Percentiles rank a stretch among this genome's conserved stretches.
phyloP scores from a whole-genome alignment of 1,140 invertebrate genomes.

The Penaeus chinensis region DNA sequence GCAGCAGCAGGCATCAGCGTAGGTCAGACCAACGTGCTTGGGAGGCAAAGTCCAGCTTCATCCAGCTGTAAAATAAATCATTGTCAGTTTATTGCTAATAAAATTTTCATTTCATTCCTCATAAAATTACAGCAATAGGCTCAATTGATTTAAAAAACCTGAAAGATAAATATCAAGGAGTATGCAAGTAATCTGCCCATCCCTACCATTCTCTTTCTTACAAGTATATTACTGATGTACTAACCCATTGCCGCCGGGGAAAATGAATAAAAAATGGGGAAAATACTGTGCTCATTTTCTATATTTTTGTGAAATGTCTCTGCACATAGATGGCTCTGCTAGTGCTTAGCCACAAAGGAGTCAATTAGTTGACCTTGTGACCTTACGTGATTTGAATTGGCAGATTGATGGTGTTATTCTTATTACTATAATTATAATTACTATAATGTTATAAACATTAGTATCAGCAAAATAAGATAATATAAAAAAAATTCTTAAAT shows the following conservation, averaged over 20 bases:
- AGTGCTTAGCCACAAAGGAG: too few species aligned
- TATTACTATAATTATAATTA: background rate
- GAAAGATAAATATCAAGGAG: too few species aligned
- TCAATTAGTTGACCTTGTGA: background rate
- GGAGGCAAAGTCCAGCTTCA: background rate
- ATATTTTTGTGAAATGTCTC: too few species aligned
- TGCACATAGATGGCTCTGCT: too few species aligned
- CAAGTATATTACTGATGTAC: too few species aligned
- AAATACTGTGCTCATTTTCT: background rate
- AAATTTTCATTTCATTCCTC: background rate
- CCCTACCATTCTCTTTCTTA: too few species aligned
- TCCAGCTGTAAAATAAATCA: slow-evolving; percentile 3
- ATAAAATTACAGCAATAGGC: background rate
- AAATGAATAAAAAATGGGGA: background rate
- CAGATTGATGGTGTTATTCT: background rate
- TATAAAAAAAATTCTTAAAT: too few species aligned
- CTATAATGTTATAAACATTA: too few species aligned
- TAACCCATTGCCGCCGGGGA: too few species aligned
- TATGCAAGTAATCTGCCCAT: too few species aligned
- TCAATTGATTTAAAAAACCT: too few species aligned
- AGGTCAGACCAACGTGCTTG: slow-evolving; percentile 14
- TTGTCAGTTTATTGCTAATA: background rate
- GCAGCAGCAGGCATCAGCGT: slow-evolving; percentile 40
- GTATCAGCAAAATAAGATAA: too few species aligned
- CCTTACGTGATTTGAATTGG: background rate